Base-by-base conservation (phyloP, 37 sponge, comb jelly and placozoan genomes). In the Axinella damicornis region DNA sequence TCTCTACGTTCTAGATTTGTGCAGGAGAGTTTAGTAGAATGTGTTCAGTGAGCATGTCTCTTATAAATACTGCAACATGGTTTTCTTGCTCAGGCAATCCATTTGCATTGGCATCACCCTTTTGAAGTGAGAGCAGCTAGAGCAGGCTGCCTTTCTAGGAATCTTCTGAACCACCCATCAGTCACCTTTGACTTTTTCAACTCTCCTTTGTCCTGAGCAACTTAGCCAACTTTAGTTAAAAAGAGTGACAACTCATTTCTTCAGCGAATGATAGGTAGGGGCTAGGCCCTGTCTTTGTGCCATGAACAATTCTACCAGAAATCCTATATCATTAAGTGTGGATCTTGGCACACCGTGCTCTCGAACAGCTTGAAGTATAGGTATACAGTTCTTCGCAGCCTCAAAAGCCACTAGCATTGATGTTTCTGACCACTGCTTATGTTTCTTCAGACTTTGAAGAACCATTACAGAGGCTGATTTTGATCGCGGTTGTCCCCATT, bases 111-210 rank as follows among this genome's bases (percentile, higher is more conserved):
- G 53, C 33, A 57, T 86, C 86, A 31, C 85, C 77, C 32, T 53
- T 75, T 31, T 73, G 27, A 36, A 86, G 60, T 1, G 78, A 57
- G 31, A 86, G 36, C n/a, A n/a, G n/a, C n/a, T n/a, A n/a, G 46
- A 21, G 78, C 6, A 58, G 71, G 71, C 53, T 86, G 78, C 33
- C 73, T 41, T 64, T 86, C 79, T 55, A 60, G n/a, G 61, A 71
- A 85, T 25, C 65, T 33, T 32, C 36, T 46, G 6, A 39, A 86
- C 79, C 86, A 86, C 33, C 86, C 86, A 86, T 78, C 79, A 35
- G 79, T 36, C 15, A 78, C 65, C n/a, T 58, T 0, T 2, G 41
- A 70, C 18, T 31, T n/a, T 31, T 63, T 69, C 19, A 85, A 30
- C 9, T 33, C 39, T 0, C 78, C 69, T 28, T 77, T 85, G n/a